A percentile compares a stretch with the other conserved stretches of the same genome.
phyloP scores from a whole-genome alignment of 2,113 vertebrate species.

The Hippoglossus stenolepis region DNA sequence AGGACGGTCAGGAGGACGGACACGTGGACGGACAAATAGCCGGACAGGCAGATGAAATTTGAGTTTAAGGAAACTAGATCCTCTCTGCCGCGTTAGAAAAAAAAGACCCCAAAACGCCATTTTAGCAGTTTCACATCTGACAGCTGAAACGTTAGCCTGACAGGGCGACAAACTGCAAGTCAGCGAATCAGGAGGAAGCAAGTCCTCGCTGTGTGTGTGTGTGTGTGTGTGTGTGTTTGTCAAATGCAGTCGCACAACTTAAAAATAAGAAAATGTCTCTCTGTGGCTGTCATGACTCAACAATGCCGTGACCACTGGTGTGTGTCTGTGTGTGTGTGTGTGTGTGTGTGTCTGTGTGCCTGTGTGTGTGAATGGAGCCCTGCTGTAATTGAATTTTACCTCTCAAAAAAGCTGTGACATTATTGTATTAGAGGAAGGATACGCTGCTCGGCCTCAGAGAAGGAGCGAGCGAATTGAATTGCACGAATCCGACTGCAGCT shows the following conservation, averaged over 20 bases:
- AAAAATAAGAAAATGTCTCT: conserved; percentile 17
- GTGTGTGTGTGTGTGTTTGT: conserved; percentile 17
- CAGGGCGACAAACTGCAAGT: conserved; percentile 64
- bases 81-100: neutral
- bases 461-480: neutral
- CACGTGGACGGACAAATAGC: neutral
- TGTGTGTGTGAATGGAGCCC: conserved; percentile 12
- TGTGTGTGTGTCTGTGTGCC: conserved; percentile 16
- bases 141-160: conserved; percentile 68
- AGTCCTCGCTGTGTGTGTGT: neutral
- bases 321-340: conserved; percentile 15
- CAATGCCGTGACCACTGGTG: conserved; percentile 20
- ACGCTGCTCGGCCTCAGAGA: conserved; percentile 8
- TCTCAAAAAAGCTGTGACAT: conserved; percentile 57
- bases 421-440: conserved; percentile 47
- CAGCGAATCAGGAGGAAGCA: conserved; percentile 57
- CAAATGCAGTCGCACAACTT: conserved; percentile 34
- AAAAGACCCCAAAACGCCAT: conserved; percentile 36
- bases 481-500: conserved; percentile 12
- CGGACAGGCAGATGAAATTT: conserved; percentile 9
- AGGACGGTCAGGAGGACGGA: neutral
- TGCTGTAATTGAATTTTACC: conserved; percentile 59
- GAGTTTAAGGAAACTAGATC: conserved; percentile 49
- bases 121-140: conserved; percentile 65
- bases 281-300: conserved; percentile 39